A percentile compares a stretch with the other conserved stretches of the same genome.
Conservation (phyloP, 2,113 vertebrate genomes). For the Archocentrus centrarchus region DNA sequence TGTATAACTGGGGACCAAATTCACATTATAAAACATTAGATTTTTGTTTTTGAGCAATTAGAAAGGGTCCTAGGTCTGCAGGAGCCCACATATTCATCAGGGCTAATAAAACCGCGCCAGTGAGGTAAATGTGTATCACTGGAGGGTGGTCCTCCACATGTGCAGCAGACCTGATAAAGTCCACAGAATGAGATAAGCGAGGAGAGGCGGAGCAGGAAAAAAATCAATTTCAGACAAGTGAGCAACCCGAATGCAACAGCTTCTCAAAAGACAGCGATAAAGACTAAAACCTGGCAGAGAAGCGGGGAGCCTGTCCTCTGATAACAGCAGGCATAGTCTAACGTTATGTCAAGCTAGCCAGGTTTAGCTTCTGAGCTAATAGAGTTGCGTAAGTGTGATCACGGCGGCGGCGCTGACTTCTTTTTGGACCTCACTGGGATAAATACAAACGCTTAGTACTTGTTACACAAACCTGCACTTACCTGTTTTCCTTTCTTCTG, state of each 20-base stretch:
- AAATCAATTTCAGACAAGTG: neutral
- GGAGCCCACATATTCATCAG: neutral
- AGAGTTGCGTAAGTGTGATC: constrained; percentile 6
- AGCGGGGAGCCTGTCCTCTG: neutral
- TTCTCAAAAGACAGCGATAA: neutral
- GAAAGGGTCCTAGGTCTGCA: neutral
- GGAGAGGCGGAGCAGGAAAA: neutral
- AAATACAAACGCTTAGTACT: neutral
- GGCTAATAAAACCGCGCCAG: neutral
- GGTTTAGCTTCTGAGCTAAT: constrained; percentile 36
- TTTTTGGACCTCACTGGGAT: neutral
- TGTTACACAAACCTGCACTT: neutral
- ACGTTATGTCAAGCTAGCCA: constrained; percentile 18
- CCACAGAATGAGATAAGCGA: constrained; percentile 24
- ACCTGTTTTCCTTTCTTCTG: neutral
- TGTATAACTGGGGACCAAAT: neutral
- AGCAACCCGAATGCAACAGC: neutral
- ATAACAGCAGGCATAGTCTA: neutral
- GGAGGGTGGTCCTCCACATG: neutral
- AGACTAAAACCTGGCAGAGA: neutral
- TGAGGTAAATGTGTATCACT: constrained; percentile 1
- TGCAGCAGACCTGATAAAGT: constrained; percentile 47
- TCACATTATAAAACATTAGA: neutral
- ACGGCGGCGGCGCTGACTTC: neutral
- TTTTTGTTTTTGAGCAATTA: neutral